Base-by-base conservation (phyloP, 2,888 invertebrate genomes). In the Yponomeuta sedellus region DNA sequence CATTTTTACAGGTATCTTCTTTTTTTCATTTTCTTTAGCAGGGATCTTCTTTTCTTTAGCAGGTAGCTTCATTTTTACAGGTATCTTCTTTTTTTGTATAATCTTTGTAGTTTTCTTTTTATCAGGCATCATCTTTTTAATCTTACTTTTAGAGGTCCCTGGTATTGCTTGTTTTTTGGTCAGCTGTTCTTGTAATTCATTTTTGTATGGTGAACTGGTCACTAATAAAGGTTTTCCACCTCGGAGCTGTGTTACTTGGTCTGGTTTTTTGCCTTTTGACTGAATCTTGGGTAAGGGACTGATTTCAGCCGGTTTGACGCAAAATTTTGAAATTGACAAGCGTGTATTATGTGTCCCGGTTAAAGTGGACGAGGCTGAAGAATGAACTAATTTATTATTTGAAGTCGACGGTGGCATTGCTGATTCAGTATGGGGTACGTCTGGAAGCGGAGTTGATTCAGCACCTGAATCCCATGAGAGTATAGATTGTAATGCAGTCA, bases 131-230 rank as follows among this genome's bases (percentile, higher is more conserved):
- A 28, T 28, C 28, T 28, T 28, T 64, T 64, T 64, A 22, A 20
- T 64, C 52, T 20, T 64, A 44, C 25, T 44, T 56, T 40, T 56
- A 19, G 16, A 19, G 56, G 16, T 56, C 19, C 19, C 19, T 56
- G 56, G 12, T 56, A 19, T 56, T 56, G 56, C 56, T 56, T 56
- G 16, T 19, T 56, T 56, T 19, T 56, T 16, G 19, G 56, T 56
- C 16, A 56, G 19, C 56, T 56, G 56, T 56, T 5, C 19, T 56
- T 56, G 56, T 19, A 56, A 19, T 56, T 56, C 16, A 56, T 56
- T 56, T 56, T 56, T 56, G 19, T 56, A 56, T 56, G 56, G 56
- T 56, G 56, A 56, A 56, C 56, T 56, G 56, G 56, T 56, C 56
- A 8, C 56, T 56, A 56, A 56, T 19, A 56, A 16, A 56, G n/a